phyloP scores from a whole-genome alignment of 1,140 invertebrate genomes.

The Magallana gigas region DNA sequence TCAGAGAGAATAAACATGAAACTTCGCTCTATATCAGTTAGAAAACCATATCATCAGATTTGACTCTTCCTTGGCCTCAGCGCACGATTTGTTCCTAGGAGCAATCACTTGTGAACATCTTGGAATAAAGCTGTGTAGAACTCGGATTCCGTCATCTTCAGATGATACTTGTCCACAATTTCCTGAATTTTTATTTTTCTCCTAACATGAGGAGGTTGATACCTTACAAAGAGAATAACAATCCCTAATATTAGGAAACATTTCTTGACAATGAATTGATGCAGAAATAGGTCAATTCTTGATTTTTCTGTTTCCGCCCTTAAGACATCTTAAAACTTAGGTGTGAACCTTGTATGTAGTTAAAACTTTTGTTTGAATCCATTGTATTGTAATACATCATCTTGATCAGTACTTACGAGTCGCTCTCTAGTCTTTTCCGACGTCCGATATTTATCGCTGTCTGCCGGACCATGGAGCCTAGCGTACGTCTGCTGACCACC shows the following conservation, averaged over 20 bases:
- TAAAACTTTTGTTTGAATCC: too few relatives aligned
- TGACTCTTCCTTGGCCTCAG: too few relatives aligned
- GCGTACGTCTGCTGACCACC: slow-evolving; percentile 90
- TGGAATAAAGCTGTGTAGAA: slow-evolving; percentile 91
- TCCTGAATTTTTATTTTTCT: slow-evolving; percentile 96
- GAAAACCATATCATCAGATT: too few relatives aligned
- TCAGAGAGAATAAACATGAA: too few relatives aligned
- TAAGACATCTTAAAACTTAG: too few relatives aligned
- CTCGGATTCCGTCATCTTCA: slow-evolving; percentile 90
- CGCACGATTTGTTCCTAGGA: background rate
- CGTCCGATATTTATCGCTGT: slow-evolving; percentile 94
- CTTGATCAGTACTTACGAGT: slow-evolving; percentile 81
- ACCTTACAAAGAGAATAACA: slow-evolving; percentile 83
- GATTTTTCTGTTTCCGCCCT: too few relatives aligned
- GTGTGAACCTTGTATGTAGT: too few relatives aligned
- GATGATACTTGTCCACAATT: slow-evolving; percentile 92
- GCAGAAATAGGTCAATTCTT: too few relatives aligned
- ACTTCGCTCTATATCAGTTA: too few relatives aligned
- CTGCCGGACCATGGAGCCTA: slow-evolving; percentile 92
- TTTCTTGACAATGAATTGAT: slow-evolving; percentile 69
- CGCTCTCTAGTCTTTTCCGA: slow-evolving; percentile 91
- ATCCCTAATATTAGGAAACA: too few relatives aligned
- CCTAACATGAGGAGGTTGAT: slow-evolving; percentile 95
- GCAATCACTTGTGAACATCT: slow-evolving; percentile 67
- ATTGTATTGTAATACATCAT: too few relatives aligned